Evolutionary conservation across 2,113 vertebrate genomes (phyloP), one percentile per base, ranked within the genome.

Genomic region (Propithecus coquereli): DNA sequence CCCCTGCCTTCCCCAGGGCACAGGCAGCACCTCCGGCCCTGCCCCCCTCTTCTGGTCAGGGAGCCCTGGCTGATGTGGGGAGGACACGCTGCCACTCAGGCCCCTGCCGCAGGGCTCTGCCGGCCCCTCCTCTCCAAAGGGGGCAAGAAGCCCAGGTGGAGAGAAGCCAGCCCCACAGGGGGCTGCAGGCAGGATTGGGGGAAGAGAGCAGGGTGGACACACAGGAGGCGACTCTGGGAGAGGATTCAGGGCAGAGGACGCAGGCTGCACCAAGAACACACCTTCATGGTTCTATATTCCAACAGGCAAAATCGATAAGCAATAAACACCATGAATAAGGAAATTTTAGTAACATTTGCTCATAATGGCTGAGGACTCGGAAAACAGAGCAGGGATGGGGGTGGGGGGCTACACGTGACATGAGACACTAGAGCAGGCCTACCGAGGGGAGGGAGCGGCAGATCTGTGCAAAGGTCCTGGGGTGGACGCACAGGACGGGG

Each of bases 351-450:
- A 11, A 6, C 23, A 16, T 12, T 8, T 32, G 17, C 5, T 16
- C 57, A 1, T 10, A 4, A 8, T 6, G 0, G 3, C 11, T 40
- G 25, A 0, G 4, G 47, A 34, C 9, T 13, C 27, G 22, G 50
- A n/a, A 63, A 84, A 43, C 32, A 57, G 45, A 5, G 61, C 73
- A 12, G 74, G 45, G n/a, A 40, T 70, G 18, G 25, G 27, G 8
- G 11, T 3, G 70, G n/a, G 17, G 3, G 7, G 22, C n/a, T n/a
- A 13, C 43, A 0, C 0, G 10, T 32, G 32, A 23, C 4, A 0
- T 18, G 11, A 45, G 30, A 43, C 40, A 43, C 40, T 43, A 43
- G 11, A 12, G 8, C 30, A 91, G 13, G 71, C 3, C 13, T n/a
- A 1, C 27, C 25, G 3, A 14, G 17, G 1, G 2, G 1, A 63